Evolutionary conservation across 1,140 invertebrate genomes (phyloP).

Genomic region (Aphelenchoides avenae): DNA sequence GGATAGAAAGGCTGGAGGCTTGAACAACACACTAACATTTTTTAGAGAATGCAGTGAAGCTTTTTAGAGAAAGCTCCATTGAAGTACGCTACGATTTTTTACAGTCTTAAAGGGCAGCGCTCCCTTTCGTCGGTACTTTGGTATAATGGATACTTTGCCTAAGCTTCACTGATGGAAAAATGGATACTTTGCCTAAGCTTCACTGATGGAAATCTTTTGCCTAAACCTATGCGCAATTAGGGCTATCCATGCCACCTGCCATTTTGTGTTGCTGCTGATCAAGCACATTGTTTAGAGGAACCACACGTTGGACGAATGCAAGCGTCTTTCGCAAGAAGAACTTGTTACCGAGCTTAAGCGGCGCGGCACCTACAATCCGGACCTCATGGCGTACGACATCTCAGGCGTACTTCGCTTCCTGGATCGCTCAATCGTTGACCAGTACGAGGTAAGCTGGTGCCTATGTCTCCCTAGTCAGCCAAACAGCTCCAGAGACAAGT

Average conservation of each 20-base stretch:
- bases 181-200: constrained; percentile 6
- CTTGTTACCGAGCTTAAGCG: constrained; percentile 54
- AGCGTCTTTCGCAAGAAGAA: constrained; percentile 48
- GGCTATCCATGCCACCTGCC: background rate
- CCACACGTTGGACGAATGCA: constrained; percentile 53
- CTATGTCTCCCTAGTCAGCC: constrained; percentile 2
- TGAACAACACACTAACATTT: no score
- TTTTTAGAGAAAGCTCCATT: no score
- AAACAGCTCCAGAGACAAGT: constrained; percentile 41
- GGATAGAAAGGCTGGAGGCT: no score
- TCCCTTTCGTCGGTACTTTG: background rate
- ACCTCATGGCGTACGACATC: constrained; percentile 58
- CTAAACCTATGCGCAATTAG: constrained; percentile 7
- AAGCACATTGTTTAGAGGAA: constrained; percentile 56
- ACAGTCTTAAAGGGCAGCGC: constrained; percentile 8
- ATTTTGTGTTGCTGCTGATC: background rate
- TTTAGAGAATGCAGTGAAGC: no score
- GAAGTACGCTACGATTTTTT: no score
- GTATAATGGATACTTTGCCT: background rate
- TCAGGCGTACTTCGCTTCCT: constrained; percentile 55
- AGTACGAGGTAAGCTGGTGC: constrained; percentile 51
- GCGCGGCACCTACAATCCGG: constrained; percentile 58
- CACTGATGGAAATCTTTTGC: constrained; percentile 1
- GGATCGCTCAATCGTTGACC: constrained; percentile 55
- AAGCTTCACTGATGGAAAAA: background rate